A percentile compares a stretch with the other conserved stretches of the same genome.
Conservation (phyloP, 2,113 vertebrate genomes). For the Thomomys bottae region DNA sequence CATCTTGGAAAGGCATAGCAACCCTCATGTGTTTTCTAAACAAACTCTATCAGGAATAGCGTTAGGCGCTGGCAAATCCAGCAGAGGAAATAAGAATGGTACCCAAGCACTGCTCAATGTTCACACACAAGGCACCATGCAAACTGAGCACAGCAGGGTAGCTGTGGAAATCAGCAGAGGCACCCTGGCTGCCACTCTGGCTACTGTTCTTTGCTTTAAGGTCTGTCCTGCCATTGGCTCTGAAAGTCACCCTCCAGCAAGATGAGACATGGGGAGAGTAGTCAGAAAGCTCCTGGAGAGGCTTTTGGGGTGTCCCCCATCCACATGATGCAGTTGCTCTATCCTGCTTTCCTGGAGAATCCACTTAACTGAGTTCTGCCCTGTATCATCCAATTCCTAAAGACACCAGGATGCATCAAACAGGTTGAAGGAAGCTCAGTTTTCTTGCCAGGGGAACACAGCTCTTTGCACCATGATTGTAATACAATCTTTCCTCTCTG, state of each 20-base stretch:
- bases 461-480: slow-evolving; percentile 87
- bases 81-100: not conserved
- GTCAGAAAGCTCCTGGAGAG: not conserved
- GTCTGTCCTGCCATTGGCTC: not conserved
- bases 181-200: rapidly evolving
- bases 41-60: not conserved
- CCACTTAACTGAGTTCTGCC: slow-evolving; percentile 44
- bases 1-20: slow-evolving; percentile 27
- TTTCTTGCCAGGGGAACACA: slow-evolving; percentile 84
- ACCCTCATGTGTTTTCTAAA: slow-evolving; percentile 51
- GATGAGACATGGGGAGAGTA: not conserved
- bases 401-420: slow-evolving; percentile 84
- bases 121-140: not conserved
- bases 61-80: not conserved
- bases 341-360: not conserved
- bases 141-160: not conserved
- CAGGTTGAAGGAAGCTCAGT: slow-evolving; percentile 85
- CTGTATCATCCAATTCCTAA: slow-evolving; percentile 70
- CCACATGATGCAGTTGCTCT: too few relatives aligned
- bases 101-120: not conserved
- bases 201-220: not conserved
- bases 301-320: not conserved
- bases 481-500: slow-evolving; percentile 90
- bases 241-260: not conserved
- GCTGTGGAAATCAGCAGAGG: not conserved